phyloP scores from a whole-genome alignment of 1,140 invertebrate species.

The Druon quercuslanigerum region DNA sequence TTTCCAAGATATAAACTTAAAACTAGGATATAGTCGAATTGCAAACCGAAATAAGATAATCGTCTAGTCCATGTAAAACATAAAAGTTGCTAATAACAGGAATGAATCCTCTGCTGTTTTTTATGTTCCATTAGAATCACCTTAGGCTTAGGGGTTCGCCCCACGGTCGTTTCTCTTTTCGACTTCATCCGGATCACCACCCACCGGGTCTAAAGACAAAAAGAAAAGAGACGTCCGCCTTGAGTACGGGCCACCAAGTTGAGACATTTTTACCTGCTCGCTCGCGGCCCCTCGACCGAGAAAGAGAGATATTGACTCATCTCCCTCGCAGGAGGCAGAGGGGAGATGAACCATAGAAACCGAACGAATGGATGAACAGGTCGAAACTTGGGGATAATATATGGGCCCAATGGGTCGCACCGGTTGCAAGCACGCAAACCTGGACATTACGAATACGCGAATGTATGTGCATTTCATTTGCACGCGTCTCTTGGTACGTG shows the following conservation, averaged over 20 bases:
- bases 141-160: background rate
- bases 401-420: conserved; percentile 41
- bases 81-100: conserved; percentile 21
- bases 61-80: background rate
- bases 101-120: conserved; percentile 18
- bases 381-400: conserved; percentile 59
- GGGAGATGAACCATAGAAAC: conserved; percentile 6
- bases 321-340: conserved; percentile 49
- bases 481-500: background rate
- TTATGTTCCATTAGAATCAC: conserved; percentile 24
- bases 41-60: too few species aligned
- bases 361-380: conserved; percentile 2
- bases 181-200: conserved; percentile 39
- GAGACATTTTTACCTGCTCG: conserved; percentile 68
- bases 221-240: conserved; percentile 43
- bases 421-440: conserved; percentile 41
- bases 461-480: background rate
- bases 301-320: conserved; percentile 65
- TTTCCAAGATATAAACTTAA: too few species aligned
- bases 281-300: conserved; percentile 50
- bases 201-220: conserved; percentile 49
- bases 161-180: conserved; percentile 22
- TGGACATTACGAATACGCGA: background rate
- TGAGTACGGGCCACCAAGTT: conserved; percentile 59
- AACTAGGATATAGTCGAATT: too few species aligned